Evolutionary conservation across 37 sponge, comb jelly and placozoan genomes (phyloP).

Genomic region (Mnemiopsis leidyi): DNA sequence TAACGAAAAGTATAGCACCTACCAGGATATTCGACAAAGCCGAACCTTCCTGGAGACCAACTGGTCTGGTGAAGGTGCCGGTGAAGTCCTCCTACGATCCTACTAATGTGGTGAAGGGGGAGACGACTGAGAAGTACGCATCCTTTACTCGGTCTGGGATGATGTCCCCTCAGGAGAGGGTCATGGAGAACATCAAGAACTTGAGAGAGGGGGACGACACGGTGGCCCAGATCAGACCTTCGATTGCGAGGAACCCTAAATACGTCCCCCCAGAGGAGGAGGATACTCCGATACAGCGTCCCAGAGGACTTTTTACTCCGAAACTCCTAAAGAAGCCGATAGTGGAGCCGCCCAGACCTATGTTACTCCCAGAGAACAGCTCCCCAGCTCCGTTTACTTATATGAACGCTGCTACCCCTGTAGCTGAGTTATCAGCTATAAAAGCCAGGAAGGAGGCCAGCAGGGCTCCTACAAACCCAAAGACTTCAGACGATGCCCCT

Average conservation of each 20-base stretch:
- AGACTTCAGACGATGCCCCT: conserved; percentile 1
- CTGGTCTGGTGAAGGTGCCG: not conserved
- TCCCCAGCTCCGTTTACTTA: conserved; percentile 51
- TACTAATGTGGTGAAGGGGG: conserved; percentile 27
- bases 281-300: not conserved
- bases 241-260: not conserved
- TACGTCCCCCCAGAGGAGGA: not conserved
- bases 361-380: conserved; percentile 15
- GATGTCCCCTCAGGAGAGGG: conserved; percentile 41
- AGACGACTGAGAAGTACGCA: conserved; percentile 8
- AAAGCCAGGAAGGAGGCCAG: not conserved
- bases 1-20: too few relatives aligned
- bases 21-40: conserved; percentile 11
- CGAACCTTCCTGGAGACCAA: conserved; percentile 2
- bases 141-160: not conserved
- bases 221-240: not conserved
- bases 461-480: not conserved
- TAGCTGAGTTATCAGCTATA: conserved; percentile 38
- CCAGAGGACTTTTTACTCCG: conserved; percentile 23
- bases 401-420: conserved; percentile 23
- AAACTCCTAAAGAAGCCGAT: not conserved
- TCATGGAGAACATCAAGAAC: conserved; percentile 59
- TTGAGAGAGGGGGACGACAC: conserved; percentile 54
- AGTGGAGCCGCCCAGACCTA: conserved; percentile 13
- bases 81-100: not conserved